Evolutionary conservation across 1,140 invertebrate species (phyloP), one percentile per base, ranked within the genome.

Genomic region (Panonychus citri): DNA sequence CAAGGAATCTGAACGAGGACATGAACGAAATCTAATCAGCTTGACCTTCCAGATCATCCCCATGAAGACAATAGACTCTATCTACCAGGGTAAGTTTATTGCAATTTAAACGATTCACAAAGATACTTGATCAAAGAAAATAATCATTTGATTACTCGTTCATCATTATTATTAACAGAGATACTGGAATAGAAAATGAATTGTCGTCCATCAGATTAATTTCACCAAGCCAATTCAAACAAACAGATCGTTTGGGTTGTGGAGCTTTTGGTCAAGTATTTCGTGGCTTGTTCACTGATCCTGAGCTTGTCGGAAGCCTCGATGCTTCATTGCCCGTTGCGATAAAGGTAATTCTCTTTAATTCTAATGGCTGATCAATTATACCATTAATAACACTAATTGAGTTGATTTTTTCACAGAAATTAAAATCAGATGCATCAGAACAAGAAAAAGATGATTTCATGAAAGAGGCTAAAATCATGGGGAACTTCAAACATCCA

Each of bases 401-500:
- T n/a, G n/a, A 53, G 39, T 40, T 60, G n/a, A 56, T 28, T 51
- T 49, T 26, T 57, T 68, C 70, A 8, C 66, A 94, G 80, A 93
- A 86, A 0, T 71, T 95, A 37, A 75, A 83, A 25, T 90, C 93
- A 71, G 85, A 85, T 13, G 86, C 87, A n/a, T 81, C 80, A 3
- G 77, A 81, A 28, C 78, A 81, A 61, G 87, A 95, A 66, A 93
- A 93, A 65, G 77, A 77, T 1, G 89, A 96, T 68, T 95, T 97
- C 65, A 68, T 97, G 10, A 90, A 96, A 72, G 93, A 98, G 71
- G 93, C 93, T 0, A 80, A 88, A 63, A 66, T 96, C 37, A 96
- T 97, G 93, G 89, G 85, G 57, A 87, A 91, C 64, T 97, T 98
- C 65, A 83, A 88, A 63, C 91, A 97, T 67, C 82, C 90, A 40